Conservation (phyloP, 2,888 invertebrate genomes). For the Strigamia maritima region DNA sequence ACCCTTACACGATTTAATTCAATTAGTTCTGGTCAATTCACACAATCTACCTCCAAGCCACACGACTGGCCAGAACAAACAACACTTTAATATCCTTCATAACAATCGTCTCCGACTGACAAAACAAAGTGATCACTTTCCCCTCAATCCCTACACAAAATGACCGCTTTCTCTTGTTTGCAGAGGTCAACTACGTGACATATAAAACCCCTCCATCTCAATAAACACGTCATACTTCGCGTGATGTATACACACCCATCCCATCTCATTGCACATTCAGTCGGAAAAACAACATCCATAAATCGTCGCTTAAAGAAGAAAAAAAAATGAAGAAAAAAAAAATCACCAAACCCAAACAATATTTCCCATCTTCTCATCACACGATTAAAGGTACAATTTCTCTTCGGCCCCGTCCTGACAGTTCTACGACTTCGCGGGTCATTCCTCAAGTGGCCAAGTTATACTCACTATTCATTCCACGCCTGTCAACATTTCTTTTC, state of each 20-base stretch:
- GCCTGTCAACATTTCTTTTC: constrained; percentile 17
- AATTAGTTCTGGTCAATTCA: constrained; percentile 23
- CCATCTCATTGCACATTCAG: neutral
- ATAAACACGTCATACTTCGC: constrained; percentile 11
- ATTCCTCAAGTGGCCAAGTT: constrained; percentile 23
- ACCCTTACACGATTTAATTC: neutral
- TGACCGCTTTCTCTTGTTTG: neutral
- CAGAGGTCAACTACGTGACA: constrained; percentile 2
- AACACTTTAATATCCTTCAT: neutral
- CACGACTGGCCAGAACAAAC: neutral
- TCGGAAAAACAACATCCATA: neutral
- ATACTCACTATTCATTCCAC: constrained; percentile 5
- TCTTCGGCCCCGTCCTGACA: constrained; percentile 11
- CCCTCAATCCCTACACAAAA: neutral
- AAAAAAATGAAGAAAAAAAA: neutral
- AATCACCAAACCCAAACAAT: neutral
- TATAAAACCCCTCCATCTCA: neutral
- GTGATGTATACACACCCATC: constrained; percentile 19
- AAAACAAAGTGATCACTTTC: neutral
- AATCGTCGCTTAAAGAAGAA: neutral
- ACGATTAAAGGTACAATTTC: constrained; percentile 7
- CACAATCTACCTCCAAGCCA: neutral
- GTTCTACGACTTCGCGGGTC: constrained; percentile 23
- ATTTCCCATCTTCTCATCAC: constrained; percentile 15
- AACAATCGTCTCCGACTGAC: neutral